Percentiles rank a stretch among this genome's conserved stretches.
phyloP scores from a whole-genome alignment of 2,888 invertebrate genomes.

The Torymus texanus region DNA sequence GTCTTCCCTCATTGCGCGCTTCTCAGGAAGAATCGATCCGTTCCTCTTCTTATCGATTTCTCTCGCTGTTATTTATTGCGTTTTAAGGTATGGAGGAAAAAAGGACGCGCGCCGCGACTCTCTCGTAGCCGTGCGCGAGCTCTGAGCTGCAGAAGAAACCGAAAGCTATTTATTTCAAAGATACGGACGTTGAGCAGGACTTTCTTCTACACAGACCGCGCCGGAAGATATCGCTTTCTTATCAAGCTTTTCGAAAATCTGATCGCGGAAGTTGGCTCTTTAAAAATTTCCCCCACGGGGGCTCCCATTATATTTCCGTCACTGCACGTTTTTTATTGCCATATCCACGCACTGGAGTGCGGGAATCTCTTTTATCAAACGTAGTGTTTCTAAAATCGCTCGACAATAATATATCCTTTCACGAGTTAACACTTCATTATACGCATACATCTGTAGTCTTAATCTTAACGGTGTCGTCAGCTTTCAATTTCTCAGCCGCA shows the following conservation, averaged over 20 bases:
- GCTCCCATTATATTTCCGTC: too few relatives aligned
- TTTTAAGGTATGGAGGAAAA: conserved; percentile 47
- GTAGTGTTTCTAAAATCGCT: too few relatives aligned
- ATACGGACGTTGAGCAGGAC: conserved; percentile 38
- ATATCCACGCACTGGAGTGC: too few relatives aligned
- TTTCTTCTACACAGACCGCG: conserved; percentile 15
- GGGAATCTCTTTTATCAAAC: too few relatives aligned
- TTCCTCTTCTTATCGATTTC: conserved; percentile 55
- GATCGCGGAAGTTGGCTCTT: conserved; percentile 25
- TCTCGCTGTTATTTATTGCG: conserved; percentile 54
- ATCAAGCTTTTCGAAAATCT: conserved; percentile 33
- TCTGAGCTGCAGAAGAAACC: conserved; percentile 43
- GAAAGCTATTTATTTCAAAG: conserved; percentile 56
- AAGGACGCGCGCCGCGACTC: not conserved
- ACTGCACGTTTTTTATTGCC: too few relatives aligned
- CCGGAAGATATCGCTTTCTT: conserved; percentile 36
- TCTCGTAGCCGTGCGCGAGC: too few relatives aligned
- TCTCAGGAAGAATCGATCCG: conserved; percentile 55
- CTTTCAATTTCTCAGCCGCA: too few relatives aligned
- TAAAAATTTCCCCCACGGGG: too few relatives aligned
- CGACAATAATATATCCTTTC: too few relatives aligned
- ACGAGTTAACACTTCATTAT: too few relatives aligned
- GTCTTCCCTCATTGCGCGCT: conserved; percentile 54
- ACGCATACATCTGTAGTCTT: too few relatives aligned
- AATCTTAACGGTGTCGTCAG: too few relatives aligned